Conservation (phyloP, 2,888 invertebrate species). For the Carterocephalus palaemon region DNA sequence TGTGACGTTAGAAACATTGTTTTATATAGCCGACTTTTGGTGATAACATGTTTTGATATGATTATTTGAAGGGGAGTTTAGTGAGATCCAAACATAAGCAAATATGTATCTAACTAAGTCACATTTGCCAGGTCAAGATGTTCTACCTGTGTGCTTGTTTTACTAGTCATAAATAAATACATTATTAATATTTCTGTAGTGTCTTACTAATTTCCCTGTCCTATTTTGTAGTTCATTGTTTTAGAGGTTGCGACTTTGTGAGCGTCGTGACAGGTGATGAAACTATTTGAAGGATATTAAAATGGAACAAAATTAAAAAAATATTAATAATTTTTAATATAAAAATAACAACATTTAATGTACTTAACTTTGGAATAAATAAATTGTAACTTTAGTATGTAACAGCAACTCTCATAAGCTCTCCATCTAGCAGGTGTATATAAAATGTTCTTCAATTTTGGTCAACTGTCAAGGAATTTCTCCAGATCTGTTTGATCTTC, state of each 20-base stretch:
- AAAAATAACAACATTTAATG: constrained; percentile 51
- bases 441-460: constrained; percentile 27
- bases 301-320: constrained; percentile 54
- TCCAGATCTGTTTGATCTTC: constrained; percentile 58
- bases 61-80: constrained; percentile 37
- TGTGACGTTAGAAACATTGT: constrained; percentile 15
- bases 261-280: no score
- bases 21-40: constrained; percentile 23
- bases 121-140: constrained; percentile 39
- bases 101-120: constrained; percentile 53
- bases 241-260: no score
- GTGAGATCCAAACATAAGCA: constrained; percentile 53
- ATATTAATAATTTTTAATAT: constrained; percentile 26
- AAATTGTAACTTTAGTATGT: constrained; percentile 32
- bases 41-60: constrained; percentile 23
- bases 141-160: constrained; percentile 61
- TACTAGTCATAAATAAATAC: constrained; percentile 74
- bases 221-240: not conserved
- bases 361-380: constrained; percentile 54
- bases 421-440: constrained; percentile 30
- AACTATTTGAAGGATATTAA: no score
- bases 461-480: constrained; percentile 66
- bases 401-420: constrained; percentile 31
- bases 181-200: constrained; percentile 69
- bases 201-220: constrained; percentile 58